Conservation (phyloP, 2,113 vertebrate genomes). For the Sinocyclocheilus maitianheensis region DNA sequence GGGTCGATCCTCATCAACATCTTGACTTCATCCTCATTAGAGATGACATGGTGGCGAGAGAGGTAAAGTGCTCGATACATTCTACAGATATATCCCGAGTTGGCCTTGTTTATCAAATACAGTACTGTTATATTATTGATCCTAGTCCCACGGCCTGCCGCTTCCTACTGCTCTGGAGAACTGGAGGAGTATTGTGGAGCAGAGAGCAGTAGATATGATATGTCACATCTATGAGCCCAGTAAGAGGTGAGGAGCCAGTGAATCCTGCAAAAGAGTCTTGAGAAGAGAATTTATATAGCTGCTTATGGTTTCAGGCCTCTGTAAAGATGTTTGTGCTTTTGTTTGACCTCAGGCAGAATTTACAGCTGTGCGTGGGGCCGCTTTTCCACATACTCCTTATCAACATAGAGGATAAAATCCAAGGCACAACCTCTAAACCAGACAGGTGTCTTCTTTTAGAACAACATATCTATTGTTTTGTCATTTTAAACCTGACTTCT, state of each 20-base stretch:
- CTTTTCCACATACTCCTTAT: constrained; percentile 76
- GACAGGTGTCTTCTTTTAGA: constrained; percentile 63
- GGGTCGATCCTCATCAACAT: constrained; percentile 69
- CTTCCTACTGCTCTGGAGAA: constrained; percentile 76
- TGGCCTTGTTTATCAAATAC: neutral
- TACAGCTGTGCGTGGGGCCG: constrained; percentile 86
- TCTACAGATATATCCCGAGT: neutral
- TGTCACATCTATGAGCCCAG: constrained; percentile 73
- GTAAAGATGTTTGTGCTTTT: neutral
- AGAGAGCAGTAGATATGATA: constrained; percentile 83
- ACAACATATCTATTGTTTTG: too few species aligned
- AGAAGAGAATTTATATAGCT: neutral
- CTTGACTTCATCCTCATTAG: constrained; percentile 88
- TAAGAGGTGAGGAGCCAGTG: constrained; percentile 70
- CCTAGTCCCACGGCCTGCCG: constrained; percentile 81
- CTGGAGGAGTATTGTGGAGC: constrained; percentile 79
- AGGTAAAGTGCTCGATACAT: constrained; percentile 75
- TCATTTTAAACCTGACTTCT: neutral
- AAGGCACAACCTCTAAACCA: constrained; percentile 55
- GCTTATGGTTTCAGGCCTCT: neutral
- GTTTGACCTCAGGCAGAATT: constrained; percentile 72
- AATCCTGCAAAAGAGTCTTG: neutral
- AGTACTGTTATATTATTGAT: neutral
- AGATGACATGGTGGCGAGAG: constrained; percentile 88
- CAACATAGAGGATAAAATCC: constrained; percentile 79